Evolutionary conservation across 2,113 vertebrate genomes (phyloP).

Genomic region (Coturnix japonica): DNA sequence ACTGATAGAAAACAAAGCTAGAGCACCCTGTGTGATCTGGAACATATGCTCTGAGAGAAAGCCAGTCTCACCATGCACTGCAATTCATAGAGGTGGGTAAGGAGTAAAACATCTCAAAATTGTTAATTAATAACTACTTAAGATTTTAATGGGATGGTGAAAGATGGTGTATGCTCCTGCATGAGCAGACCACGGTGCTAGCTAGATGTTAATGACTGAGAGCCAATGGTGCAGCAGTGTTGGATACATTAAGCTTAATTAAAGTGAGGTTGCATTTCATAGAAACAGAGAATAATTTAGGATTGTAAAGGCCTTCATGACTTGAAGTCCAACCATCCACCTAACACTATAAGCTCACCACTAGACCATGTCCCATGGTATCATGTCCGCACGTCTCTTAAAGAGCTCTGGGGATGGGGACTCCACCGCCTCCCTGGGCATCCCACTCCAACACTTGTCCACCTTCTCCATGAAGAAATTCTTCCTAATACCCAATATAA

Average conservation of each 20-base stretch:
- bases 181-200: neutral
- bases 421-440: neutral
- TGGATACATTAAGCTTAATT: neutral
- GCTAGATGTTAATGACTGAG: rapidly evolving
- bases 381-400: neutral
- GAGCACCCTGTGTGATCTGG: neutral
- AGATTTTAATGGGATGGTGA: neutral
- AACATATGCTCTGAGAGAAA: neutral
- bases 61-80: neutral
- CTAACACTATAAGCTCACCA: neutral
- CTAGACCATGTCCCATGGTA: neutral
- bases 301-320: neutral
- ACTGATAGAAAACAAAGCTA: neutral
- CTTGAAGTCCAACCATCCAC: neutral
- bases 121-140: neutral
- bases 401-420: neutral
- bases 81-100: neutral
- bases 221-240: neutral
- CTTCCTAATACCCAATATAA: neutral
- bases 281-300: neutral
- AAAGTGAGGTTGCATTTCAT: neutral
- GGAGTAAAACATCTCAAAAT: neutral
- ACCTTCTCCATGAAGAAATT: neutral
- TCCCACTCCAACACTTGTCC: neutral
- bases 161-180: neutral